These are phyloP conservation scores for Passer domesticus DNA, from an alignment of 2,113 vertebrate species.

Conservation along the genomic window DNA sequence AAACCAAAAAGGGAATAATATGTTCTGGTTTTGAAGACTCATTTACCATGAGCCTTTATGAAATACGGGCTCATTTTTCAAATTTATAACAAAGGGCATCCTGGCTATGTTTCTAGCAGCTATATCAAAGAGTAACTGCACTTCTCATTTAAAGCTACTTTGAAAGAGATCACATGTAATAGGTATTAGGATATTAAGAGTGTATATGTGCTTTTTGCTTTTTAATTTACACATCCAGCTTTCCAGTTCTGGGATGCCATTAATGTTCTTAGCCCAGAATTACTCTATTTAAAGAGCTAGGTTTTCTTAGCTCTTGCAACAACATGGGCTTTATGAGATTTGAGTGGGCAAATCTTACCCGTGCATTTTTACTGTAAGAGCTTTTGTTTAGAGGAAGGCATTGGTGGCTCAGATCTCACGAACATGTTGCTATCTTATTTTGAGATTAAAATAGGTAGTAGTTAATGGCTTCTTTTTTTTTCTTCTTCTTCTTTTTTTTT, in stretches of 20 bases:
- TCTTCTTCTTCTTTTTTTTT: not conserved
- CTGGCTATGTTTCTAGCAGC: not conserved
- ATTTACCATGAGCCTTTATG: not conserved
- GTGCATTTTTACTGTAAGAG: not conserved
- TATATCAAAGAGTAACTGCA: constrained; percentile 1
- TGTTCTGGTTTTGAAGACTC: not conserved
- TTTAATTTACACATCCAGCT: constrained; percentile 58
- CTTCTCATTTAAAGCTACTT: constrained; percentile 47
- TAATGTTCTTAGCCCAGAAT: constrained; percentile 57
- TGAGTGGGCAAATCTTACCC: constrained; percentile 13
- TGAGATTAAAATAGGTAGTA: not conserved
- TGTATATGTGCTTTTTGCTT: constrained; percentile 42
- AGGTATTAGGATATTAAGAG: constrained; percentile 52
- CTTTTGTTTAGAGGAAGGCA: constrained; percentile 20
- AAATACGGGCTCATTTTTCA: not conserved
- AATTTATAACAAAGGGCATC: constrained; percentile 23
- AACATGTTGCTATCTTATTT: not conserved
- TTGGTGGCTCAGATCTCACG: not conserved
- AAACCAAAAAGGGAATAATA: not conserved
- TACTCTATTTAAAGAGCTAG: not conserved
- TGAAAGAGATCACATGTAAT: constrained; percentile 34
- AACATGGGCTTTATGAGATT: constrained; percentile 21
- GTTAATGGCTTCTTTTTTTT: not conserved
- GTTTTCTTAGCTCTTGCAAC: constrained; percentile 12
- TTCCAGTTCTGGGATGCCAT: constrained; percentile 38